phyloP scores from a whole-genome alignment of 2,797 vertebrate genomes.

The Artibeus jamaicensis region DNA sequence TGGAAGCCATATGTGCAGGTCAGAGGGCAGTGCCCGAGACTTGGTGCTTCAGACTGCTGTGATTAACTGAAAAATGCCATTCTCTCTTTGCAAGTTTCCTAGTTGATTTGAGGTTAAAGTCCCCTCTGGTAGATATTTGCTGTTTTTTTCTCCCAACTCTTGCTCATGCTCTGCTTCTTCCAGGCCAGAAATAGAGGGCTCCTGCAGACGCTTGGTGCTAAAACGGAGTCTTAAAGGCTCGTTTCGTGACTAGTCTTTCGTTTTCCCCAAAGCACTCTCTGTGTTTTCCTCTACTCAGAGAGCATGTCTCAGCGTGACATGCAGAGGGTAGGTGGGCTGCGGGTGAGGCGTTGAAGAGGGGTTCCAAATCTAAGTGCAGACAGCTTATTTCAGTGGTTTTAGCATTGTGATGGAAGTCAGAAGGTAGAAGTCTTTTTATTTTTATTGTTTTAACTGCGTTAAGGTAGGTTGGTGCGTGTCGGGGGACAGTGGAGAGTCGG shows the following conservation, averaged over 20 bases:
- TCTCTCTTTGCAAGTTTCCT: neutral
- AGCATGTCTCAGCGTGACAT: slow-evolving; percentile 52
- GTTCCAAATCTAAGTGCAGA: slow-evolving; percentile 48
- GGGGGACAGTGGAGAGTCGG: neutral
- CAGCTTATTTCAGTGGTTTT: slow-evolving; percentile 43
- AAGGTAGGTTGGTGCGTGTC: neutral
- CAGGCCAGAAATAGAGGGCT: slow-evolving; percentile 35
- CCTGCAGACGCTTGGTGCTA: neutral
- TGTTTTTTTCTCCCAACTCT: neutral
- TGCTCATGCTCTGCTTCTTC: slow-evolving; percentile 3
- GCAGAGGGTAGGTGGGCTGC: slow-evolving; percentile 50
- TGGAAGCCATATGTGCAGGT: neutral
- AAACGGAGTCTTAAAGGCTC: slow-evolving; percentile 46
- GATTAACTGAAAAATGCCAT: neutral
- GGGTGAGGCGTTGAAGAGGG: slow-evolving; percentile 48
- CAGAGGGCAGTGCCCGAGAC: neutral
- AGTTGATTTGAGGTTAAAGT: slow-evolving; percentile 19
- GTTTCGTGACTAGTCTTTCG: slow-evolving; percentile 49
- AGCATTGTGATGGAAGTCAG: slow-evolving; percentile 18
- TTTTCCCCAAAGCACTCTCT: neutral
- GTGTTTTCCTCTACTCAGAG: slow-evolving; percentile 50
- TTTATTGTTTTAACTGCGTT: neutral
- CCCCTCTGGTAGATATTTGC: neutral
- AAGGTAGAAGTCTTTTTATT: neutral
- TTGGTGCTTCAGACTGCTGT: neutral